phyloP scores from a whole-genome alignment of 2,113 vertebrate genomes.

The Fregata magnificens region DNA sequence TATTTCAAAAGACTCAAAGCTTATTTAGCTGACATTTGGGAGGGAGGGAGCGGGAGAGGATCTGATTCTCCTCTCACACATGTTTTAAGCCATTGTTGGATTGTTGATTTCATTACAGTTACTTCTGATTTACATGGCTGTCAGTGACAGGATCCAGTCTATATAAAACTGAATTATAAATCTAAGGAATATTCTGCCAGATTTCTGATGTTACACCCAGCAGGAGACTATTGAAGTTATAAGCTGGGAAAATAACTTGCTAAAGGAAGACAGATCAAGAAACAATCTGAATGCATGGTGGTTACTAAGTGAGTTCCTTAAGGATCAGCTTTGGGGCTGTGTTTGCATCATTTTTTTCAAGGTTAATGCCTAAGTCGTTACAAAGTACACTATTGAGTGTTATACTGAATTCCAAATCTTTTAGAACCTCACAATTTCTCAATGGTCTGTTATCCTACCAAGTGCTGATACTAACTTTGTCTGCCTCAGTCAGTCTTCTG shows the following conservation, averaged over 20 bases:
- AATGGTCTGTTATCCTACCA: neutral
- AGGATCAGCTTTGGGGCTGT: neutral
- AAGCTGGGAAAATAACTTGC: conserved; percentile 12
- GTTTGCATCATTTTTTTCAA: neutral
- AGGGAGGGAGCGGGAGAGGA: neutral
- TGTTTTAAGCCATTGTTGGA: conserved; percentile 29
- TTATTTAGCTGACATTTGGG: conserved; percentile 36
- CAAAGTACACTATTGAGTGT: neutral
- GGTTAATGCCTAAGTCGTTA: neutral
- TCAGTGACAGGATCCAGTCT: conserved; percentile 22
- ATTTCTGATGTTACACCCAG: conserved; percentile 24
- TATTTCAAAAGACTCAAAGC: conserved; percentile 42
- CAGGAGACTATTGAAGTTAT: neutral
- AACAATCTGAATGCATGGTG: neutral
- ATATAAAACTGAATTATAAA: conserved; percentile 30
- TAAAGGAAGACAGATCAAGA: conserved; percentile 4
- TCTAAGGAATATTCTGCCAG: conserved; percentile 24
- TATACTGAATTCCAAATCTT: neutral
- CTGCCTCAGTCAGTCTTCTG: neutral
- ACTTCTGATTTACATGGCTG: conserved; percentile 17
- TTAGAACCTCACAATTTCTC: neutral
- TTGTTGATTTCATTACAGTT: conserved; percentile 50
- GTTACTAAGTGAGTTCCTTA: neutral
- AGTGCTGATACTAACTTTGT: neutral
- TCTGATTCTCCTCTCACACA: conserved; percentile 13